A percentile compares a stretch with the other conserved stretches of the same genome.
Conservation (phyloP, 2,888 invertebrate species). For the Ctena decussata region DNA sequence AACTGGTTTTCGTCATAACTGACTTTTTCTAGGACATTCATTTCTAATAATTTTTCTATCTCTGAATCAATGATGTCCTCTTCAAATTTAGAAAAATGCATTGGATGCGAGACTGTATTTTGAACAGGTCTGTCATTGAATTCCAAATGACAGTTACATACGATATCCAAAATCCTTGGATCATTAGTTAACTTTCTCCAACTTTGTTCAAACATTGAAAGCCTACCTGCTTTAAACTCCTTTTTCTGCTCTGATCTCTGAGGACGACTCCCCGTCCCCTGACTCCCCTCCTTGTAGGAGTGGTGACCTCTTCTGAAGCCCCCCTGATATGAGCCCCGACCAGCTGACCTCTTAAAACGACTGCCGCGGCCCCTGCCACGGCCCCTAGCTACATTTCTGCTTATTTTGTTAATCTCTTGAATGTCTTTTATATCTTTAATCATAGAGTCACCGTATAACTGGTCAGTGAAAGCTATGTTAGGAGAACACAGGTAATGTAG, state of each 20-base stretch:
- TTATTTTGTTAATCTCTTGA: not conserved
- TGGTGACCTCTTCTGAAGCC: not conserved
- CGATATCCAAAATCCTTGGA: not conserved
- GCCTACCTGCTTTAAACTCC: conserved; percentile 26
- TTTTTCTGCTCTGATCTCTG: not conserved
- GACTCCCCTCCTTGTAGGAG: not conserved
- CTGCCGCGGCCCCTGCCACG: not conserved
- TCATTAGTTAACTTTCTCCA: conserved; percentile 39
- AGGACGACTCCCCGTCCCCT: not conserved
- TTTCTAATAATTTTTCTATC: conserved; percentile 31
- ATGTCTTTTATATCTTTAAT: conserved; percentile 2
- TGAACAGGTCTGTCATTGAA: not conserved
- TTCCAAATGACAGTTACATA: not conserved
- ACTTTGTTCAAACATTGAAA: conserved; percentile 22
- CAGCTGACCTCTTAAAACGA: too few relatives aligned
- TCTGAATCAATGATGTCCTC: conserved; percentile 31
- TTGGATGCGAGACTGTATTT: not conserved
- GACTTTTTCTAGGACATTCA: conserved; percentile 19
- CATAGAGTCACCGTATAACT: not conserved
- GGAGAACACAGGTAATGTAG: not conserved
- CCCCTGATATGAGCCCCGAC: not conserved
- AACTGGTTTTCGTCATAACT: not conserved
- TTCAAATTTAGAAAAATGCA: conserved; percentile 21
- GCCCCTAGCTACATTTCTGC: not conserved
- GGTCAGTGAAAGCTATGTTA: not conserved